These are phyloP conservation scores for Monomorium pharaonis DNA, from an alignment of 1,140 invertebrate genomes.

Conservation along the genomic window DNA sequence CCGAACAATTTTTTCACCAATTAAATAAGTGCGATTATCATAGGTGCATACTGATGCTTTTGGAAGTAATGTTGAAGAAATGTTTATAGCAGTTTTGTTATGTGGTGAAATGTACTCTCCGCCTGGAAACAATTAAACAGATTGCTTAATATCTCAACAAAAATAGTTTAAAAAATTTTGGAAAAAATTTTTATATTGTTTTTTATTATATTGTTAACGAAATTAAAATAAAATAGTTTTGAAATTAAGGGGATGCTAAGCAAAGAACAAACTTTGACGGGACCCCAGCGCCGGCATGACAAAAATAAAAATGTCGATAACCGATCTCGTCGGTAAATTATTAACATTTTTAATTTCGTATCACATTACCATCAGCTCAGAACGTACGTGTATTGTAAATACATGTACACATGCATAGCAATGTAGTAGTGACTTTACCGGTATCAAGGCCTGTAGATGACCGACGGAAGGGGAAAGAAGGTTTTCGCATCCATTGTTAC, in stretches of 20 bases:
- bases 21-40: slow-evolving; percentile 90
- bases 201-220: not conserved
- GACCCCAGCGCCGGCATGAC: too few species aligned
- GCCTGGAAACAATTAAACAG: slow-evolving; percentile 61
- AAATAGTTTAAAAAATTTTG: not conserved
- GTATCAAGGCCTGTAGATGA: too few species aligned
- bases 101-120: slow-evolving; percentile 77
- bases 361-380: too few species aligned
- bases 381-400: too few species aligned
- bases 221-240: not conserved
- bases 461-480: too few species aligned
- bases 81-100: slow-evolving; percentile 74
- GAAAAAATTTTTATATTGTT: not conserved
- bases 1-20: slow-evolving; percentile 88
- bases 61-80: slow-evolving; percentile 65
- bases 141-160: not conserved
- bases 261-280: too few species aligned
- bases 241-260: not conserved
- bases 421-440: too few species aligned
- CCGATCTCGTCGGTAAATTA: too few species aligned
- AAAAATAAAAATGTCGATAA: too few species aligned
- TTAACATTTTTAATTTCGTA: too few species aligned
- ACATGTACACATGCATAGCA: too few species aligned
- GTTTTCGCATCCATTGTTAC: too few species aligned
- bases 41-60: slow-evolving; percentile 87